These are phyloP conservation scores for Rhincodon typus DNA, from an alignment of 2,797 vertebrate genomes.

Conservation along the genomic window DNA sequence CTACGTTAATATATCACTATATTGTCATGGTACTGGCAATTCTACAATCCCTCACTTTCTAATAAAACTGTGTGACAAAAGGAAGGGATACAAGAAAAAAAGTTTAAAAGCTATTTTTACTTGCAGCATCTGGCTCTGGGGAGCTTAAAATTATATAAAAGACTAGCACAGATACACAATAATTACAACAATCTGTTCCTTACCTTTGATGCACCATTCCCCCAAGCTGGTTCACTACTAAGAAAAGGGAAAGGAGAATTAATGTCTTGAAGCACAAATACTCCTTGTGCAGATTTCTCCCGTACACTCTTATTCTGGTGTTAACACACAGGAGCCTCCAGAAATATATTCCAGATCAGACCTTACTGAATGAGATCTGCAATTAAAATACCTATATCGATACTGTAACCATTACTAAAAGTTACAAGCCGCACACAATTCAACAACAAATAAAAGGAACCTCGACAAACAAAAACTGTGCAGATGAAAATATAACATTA, in stretches of 20 bases:
- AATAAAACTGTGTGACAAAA: neutral
- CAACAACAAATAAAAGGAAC: neutral
- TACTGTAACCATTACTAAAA: neutral
- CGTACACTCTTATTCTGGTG: neutral
- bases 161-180: neutral
- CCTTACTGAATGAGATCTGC: neutral
- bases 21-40: neutral
- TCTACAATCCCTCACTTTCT: neutral
- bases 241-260: slow-evolving; percentile 49
- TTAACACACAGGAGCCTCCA: neutral
- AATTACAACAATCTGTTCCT: slow-evolving; percentile 59
- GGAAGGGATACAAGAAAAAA: neutral
- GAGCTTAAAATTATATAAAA: neutral
- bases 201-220: slow-evolving; percentile 98
- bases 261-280: neutral
- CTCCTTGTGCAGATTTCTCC: neutral
- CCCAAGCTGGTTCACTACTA: slow-evolving; percentile 93
- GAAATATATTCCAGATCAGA: neutral
- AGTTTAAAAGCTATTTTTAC: neutral
- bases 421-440: neutral
- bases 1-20: neutral
- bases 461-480: neutral
- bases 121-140: neutral
- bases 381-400: neutral
- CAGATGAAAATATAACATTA: neutral